Base-by-base conservation (phyloP, 2,888 invertebrate genomes). In the Leptopilina drosophilae region DNA sequence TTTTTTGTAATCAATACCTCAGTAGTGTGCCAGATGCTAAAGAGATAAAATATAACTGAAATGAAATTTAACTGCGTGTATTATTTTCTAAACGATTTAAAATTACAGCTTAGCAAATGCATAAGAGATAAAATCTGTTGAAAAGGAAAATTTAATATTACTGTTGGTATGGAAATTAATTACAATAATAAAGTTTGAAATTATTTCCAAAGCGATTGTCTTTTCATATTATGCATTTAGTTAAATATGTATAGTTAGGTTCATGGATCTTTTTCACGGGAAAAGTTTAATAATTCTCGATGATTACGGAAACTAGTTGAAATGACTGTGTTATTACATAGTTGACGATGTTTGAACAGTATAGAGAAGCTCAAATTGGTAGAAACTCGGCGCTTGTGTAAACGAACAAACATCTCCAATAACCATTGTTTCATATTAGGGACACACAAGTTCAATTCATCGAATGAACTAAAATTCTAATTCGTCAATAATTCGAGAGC, bases 361-460 rank as follows among this genome's bases (percentile, higher is more conserved):
- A 33, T 33, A 67, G 15, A 1, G 62, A 67, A 49, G 49, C 11
- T 11, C 67, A 67, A 67, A 67, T 67, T 67, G 67, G n/a, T 67
- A 20, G 20, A 67, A 33, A 46, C 15, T 67, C 49, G 46, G 20
- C 46, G 20, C 15, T 62, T 46, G 67, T 12, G 67, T 46, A 49
- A 67, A 67, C 20, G 46, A 49, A 67, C 67, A 67, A 67, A 46
- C 67, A 62, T 49, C 67, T 20, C 49, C 49, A 62, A 62, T 62
- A 20, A 20, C 15, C 46, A 67, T 67, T 49, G 67, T 67, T 67
- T 67, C 67, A 67, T 46, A 67, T 67, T 67, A 65, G 33, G 33
- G 62, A 62, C 62, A 20, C 62, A 15, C 62, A 15, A 62, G 62
- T 62, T 62, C 62, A 62, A 40, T 65, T 40, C 65, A 65, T 33